Evolutionary conservation across 2,113 vertebrate genomes (phyloP).

Genomic region (Pseudorectes ferrugineus): DNA sequence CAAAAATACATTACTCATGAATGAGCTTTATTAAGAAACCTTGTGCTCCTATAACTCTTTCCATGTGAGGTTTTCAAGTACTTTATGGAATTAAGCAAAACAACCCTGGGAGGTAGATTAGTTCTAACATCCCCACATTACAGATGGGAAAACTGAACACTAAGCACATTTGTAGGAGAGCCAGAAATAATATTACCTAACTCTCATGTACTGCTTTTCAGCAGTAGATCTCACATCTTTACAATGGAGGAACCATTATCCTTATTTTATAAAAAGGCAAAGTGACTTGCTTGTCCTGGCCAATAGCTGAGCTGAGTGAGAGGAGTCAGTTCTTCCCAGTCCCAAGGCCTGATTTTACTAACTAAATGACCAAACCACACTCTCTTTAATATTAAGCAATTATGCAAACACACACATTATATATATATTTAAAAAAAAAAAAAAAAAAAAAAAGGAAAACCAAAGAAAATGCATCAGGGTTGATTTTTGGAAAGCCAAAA

Average conservation of each 20-base stretch:
- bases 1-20: conserved; percentile 66
- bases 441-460: not conserved
- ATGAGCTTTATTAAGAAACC: conserved; percentile 66
- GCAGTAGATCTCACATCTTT: conserved; percentile 36
- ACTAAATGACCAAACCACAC: not conserved
- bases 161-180: conserved; percentile 57
- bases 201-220: conserved; percentile 30
- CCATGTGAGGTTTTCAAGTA: conserved; percentile 66
- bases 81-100: conserved; percentile 67
- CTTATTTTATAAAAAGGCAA: conserved; percentile 19
- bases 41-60: conserved; percentile 62
- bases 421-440: not conserved
- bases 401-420: not conserved
- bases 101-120: conserved; percentile 65
- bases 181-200: conserved; percentile 66
- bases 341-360: conserved; percentile 38
- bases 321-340: conserved; percentile 19
- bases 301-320: not conserved
- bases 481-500: conserved; percentile 11
- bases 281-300: not conserved
- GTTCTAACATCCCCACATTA: conserved; percentile 64
- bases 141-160: conserved; percentile 58
- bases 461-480: not conserved
- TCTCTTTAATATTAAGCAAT: conserved; percentile 20
- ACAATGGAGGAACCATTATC: conserved; percentile 39